phyloP scores from a whole-genome alignment of 2,888 invertebrate species.

The Lamellibrachia satsuma region DNA sequence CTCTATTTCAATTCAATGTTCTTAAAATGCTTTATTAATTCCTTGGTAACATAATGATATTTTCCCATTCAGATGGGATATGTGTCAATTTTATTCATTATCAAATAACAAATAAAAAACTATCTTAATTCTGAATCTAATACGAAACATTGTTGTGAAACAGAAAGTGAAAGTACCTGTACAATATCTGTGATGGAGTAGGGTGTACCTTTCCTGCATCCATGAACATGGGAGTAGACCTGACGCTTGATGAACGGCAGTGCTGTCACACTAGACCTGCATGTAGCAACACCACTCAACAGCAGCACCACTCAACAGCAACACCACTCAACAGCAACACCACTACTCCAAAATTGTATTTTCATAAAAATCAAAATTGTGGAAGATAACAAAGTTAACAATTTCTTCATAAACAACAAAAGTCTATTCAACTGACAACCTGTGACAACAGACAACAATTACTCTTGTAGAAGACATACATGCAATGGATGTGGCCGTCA shows the following conservation, averaged over 20 bases:
- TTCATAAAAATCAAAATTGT: neutral
- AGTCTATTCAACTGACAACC: too few relatives aligned
- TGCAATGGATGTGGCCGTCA: too few relatives aligned
- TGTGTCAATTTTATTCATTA: too few relatives aligned
- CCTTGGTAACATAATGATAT: too few relatives aligned
- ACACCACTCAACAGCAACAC: neutral
- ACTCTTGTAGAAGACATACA: too few relatives aligned
- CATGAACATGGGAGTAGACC: constrained; percentile 49
- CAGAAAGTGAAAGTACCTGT: constrained; percentile 43
- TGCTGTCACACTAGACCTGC: constrained; percentile 59
- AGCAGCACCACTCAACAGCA: neutral
- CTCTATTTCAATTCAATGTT: too few relatives aligned
- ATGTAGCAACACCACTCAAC: neutral
- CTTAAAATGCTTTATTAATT: too few relatives aligned
- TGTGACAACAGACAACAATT: too few relatives aligned
- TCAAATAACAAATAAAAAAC: too few relatives aligned
- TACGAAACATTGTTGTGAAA: neutral
- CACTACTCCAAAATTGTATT: too few relatives aligned
- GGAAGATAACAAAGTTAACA: neutral
- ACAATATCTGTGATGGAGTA: constrained; percentile 59
- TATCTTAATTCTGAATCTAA: too few relatives aligned
- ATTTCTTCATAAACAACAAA: neutral
- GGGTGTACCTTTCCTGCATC: constrained; percentile 51
- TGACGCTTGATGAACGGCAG: constrained; percentile 61
- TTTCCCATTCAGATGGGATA: too few relatives aligned